A percentile compares a stretch with the other conserved stretches of the same genome.
Evolutionary conservation across 2,797 vertebrate species (phyloP).

Genomic region (Acanthurus leucopareius): DNA sequence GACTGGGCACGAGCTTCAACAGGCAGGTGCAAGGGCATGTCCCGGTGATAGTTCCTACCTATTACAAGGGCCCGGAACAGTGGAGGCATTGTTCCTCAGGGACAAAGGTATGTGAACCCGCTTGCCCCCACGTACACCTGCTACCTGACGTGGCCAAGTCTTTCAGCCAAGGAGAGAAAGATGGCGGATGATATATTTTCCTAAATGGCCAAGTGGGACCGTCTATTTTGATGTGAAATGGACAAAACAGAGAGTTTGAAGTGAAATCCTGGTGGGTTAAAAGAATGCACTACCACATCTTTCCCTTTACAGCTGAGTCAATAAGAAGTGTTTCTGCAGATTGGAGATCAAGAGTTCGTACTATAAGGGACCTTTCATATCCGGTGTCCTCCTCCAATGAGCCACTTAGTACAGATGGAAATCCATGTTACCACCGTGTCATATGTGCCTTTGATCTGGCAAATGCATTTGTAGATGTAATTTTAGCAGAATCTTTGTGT

Average conservation of each 20-base stretch:
- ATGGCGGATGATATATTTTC: conserved; percentile 54
- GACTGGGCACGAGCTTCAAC: conserved; percentile 47
- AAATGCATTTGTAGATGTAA: not conserved
- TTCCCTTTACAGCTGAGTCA: conserved; percentile 57
- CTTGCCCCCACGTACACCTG: conserved; percentile 75
- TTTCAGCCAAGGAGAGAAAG: conserved; percentile 55
- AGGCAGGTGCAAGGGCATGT: conserved; percentile 74
- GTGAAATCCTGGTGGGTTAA: conserved; percentile 49
- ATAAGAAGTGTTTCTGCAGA: conserved; percentile 62
- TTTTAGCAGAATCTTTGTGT: not conserved
- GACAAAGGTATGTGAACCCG: conserved; percentile 80
- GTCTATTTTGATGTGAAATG: conserved; percentile 65
- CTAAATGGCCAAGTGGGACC: conserved; percentile 57
- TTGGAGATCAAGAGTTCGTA: conserved; percentile 20
- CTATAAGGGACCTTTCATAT: conserved; percentile 24
- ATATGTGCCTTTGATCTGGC: not conserved
- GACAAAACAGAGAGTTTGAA: conserved; percentile 66
- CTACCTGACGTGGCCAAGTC: conserved; percentile 69
- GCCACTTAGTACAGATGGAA: conserved; percentile 31
- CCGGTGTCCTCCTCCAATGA: conserved; percentile 29
- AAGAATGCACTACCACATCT: conserved; percentile 59
- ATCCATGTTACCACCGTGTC: conserved; percentile 9
- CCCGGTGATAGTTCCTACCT: conserved; percentile 51
- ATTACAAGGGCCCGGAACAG: conserved; percentile 67
- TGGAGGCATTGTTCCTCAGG: conserved; percentile 70